Base-by-base conservation (phyloP, 2,888 invertebrate genomes). In the Amphipoea oculea region DNA sequence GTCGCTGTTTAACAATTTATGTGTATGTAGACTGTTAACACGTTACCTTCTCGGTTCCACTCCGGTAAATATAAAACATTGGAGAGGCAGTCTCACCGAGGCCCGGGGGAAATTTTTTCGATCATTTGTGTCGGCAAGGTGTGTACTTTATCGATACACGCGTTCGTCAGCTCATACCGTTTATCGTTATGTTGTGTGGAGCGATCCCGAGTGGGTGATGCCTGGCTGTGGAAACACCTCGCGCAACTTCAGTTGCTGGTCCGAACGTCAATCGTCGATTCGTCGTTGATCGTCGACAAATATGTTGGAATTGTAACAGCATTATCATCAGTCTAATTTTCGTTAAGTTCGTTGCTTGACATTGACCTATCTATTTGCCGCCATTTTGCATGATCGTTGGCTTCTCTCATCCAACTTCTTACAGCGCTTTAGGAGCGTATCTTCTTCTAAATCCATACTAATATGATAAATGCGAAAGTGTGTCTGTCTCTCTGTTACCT, bases 121-220 rank as follows among this genome's bases (percentile, higher is more conserved):
- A 94, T 93, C 91, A 92, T 93, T 94, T 92, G 89, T 91, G 92
- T 93, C 91, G 90, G 89, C 91, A 89, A 87, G 89, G 86, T 89
- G 85, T 83, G 90, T 91, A 90, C 89, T 90, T 91, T 92, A 92
- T 91, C 91, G 91, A 92, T 84, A 90, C 81, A 84, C 73, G 81
- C 75, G 79, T 88, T 91, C 86, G 85, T 86, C 86, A 79, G 79
- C 86, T 84, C 71, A 81, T 81, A 75, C 65, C 84, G 79, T 84
- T 89, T 86, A 87, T 84, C 78, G 82, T 86, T 82, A 89, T 88
- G 79, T 81, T 69, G 82, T 79, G 81, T 57, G 76, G 63, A 88
- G 42, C 36, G 80, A 82, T 81, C 79, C 80, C 80, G 71, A 14
- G 74, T 81, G 78, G 54, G 72, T 82, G 79, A 78, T 72, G 73